These are phyloP conservation scores for Philaenus spumarius DNA, from an alignment of 1,140 invertebrate genomes.

Conservation along the genomic window DNA sequence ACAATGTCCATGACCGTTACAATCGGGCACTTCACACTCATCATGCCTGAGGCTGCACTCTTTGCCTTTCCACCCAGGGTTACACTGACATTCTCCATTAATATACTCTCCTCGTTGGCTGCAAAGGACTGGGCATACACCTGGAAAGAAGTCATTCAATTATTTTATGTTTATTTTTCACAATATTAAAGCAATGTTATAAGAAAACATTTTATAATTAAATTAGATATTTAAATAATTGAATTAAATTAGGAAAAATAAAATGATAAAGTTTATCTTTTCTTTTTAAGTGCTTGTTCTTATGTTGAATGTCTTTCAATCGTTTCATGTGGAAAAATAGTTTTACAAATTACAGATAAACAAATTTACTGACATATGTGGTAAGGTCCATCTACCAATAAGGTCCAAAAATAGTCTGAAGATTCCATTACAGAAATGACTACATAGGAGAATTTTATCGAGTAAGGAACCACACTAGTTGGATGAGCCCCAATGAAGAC, in stretches of 20 bases:
- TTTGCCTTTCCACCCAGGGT: slow-evolving; percentile 94
- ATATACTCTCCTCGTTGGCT: slow-evolving; percentile 93
- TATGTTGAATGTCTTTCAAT: too few species aligned
- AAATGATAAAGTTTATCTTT: too few species aligned
- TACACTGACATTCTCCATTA: slow-evolving; percentile 93
- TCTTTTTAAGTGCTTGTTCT: too few species aligned
- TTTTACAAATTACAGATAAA: too few species aligned
- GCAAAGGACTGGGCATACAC: slow-evolving; percentile 92
- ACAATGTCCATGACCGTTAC: slow-evolving; percentile 91
- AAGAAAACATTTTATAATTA: neutral
- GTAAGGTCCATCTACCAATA: too few species aligned
- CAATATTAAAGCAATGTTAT: neutral
- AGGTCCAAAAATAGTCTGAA: too few species aligned
- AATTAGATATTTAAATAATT: neutral
- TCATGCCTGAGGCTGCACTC: slow-evolving; percentile 90
- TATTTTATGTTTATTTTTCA: neutral
- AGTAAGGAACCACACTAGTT: too few species aligned
- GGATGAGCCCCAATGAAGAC: too few species aligned
- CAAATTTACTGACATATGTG: too few species aligned
- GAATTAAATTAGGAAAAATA: neutral
- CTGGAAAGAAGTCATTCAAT: slow-evolving; percentile 41
- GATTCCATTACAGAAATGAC: too few species aligned
- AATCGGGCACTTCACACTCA: slow-evolving; percentile 90
- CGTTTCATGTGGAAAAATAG: too few species aligned
- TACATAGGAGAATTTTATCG: too few species aligned